Evolutionary conservation across 2,888 invertebrate genomes (phyloP).

Genomic region (Latrodectus elegans): DNA sequence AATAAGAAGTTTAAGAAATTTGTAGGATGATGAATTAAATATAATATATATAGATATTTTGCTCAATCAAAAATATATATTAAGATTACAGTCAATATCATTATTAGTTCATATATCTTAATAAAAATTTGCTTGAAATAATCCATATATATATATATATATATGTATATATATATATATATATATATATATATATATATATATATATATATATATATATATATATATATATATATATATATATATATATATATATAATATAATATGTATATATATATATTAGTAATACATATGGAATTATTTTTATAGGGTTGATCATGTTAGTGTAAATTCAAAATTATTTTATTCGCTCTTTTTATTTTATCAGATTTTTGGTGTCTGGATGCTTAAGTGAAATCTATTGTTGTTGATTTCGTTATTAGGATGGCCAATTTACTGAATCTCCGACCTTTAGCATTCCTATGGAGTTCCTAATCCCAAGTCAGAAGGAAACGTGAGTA

Average conservation of each 20-base stretch:
- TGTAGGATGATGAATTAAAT: too few relatives aligned
- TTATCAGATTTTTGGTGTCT: too few relatives aligned
- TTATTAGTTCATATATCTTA: too few relatives aligned
- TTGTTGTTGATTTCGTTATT: constrained; percentile 53
- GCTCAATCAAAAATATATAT: too few relatives aligned
- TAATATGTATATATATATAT: background rate
- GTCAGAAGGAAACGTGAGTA: constrained; percentile 40
- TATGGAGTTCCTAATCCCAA: constrained; percentile 36
- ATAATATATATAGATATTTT: too few relatives aligned
- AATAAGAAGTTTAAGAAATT: too few relatives aligned
- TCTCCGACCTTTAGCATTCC: constrained; percentile 22
- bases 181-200: constrained; percentile 1
- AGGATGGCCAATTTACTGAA: constrained; percentile 49
- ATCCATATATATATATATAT: background rate
- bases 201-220: constrained; percentile 1
- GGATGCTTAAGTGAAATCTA: constrained; percentile 53
- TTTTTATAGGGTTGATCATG: too few relatives aligned
- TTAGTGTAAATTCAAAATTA: too few relatives aligned
- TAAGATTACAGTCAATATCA: too few relatives aligned
- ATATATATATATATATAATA: constrained; percentile 1
- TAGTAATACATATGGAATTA: too few relatives aligned
- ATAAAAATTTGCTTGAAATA: too few relatives aligned
- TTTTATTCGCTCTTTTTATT: too few relatives aligned
- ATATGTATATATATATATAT: background rate
- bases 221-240: constrained; percentile 1